Evolutionary conservation across 2,113 vertebrate genomes (phyloP).

Genomic region (Varanus komodoensis): DNA sequence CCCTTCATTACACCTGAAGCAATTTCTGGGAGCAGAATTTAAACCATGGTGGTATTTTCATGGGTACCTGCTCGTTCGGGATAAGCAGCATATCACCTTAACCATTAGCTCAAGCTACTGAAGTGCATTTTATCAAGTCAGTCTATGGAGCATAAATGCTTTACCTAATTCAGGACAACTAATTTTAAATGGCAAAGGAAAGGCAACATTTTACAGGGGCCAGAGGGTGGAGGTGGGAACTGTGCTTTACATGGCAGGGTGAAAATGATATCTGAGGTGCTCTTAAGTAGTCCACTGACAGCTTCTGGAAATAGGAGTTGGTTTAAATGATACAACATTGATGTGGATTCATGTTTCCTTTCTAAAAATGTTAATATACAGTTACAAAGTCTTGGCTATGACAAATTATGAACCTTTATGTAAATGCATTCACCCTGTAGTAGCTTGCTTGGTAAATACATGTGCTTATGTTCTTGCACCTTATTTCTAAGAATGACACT

Average conservation of each 20-base stretch:
- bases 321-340: not conserved
- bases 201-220: not conserved
- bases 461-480: conserved; percentile 49
- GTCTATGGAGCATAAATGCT: not conserved
- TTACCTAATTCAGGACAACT: not conserved
- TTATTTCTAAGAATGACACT: conserved; percentile 59
- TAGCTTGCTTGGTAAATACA: conserved; percentile 24
- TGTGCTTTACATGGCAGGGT: not conserved
- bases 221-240: not conserved
- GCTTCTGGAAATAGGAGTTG: not conserved
- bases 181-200: not conserved
- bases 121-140: not conserved
- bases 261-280: not conserved
- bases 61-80: not conserved
- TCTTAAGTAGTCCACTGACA: not conserved
- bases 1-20: not conserved
- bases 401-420: conserved; percentile 5
- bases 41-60: not conserved
- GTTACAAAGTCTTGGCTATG: not conserved
- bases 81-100: not conserved
- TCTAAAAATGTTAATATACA: not conserved
- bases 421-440: conserved; percentile 3
- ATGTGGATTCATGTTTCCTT: not conserved
- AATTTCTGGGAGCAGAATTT: not conserved
- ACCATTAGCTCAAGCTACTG: not conserved